Percentiles rank a stretch among this genome's conserved stretches.
Conservation (phyloP, 1,140 invertebrate genomes). For the Drosophila tristis region DNA sequence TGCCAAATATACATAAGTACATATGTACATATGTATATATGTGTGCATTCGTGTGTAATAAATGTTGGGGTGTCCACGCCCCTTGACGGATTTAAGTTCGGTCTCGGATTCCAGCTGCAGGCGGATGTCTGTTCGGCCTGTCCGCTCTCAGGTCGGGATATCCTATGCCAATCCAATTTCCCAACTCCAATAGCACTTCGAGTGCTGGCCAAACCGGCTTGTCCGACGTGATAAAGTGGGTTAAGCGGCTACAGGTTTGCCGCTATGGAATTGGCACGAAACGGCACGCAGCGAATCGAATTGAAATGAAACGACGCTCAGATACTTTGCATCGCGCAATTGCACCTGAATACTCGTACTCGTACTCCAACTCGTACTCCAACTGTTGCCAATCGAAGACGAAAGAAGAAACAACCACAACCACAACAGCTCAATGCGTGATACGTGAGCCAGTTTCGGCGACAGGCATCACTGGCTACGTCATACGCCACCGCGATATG, state of each 20-base stretch:
- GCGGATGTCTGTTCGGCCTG: constrained; percentile 11
- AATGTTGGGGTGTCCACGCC: constrained; percentile 3
- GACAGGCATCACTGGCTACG: constrained; percentile 39
- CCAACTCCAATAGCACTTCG: constrained; percentile 18
- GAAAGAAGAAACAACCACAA: constrained; percentile 5
- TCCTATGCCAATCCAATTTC: constrained; percentile 52
- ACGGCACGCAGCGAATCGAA: constrained; percentile 34
- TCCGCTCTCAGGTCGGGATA: constrained; percentile 44
- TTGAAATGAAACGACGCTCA: constrained; percentile 47
- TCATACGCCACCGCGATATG: constrained; percentile 15
- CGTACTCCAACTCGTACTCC: background rate
- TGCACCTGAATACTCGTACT: constrained; percentile 40
- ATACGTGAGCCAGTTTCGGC: constrained; percentile 29
- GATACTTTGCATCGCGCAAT: constrained; percentile 51
- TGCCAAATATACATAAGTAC: too few relatives aligned
- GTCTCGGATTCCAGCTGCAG: constrained; percentile 24
- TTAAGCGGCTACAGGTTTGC: constrained; percentile 68
- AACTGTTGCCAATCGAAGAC: constrained; percentile 57
- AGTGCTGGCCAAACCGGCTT: constrained; percentile 59
- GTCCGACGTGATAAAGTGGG: constrained; percentile 53
- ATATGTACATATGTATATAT: too few relatives aligned
- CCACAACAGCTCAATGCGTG: constrained; percentile 8
- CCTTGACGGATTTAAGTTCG: constrained; percentile 34
- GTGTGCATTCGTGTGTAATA: too few relatives aligned
- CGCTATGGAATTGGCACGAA: constrained; percentile 54